A percentile compares a stretch with the other conserved stretches of the same genome.
phyloP scores from a whole-genome alignment of 1,140 invertebrate genomes.

The Phocides pigmalion region DNA sequence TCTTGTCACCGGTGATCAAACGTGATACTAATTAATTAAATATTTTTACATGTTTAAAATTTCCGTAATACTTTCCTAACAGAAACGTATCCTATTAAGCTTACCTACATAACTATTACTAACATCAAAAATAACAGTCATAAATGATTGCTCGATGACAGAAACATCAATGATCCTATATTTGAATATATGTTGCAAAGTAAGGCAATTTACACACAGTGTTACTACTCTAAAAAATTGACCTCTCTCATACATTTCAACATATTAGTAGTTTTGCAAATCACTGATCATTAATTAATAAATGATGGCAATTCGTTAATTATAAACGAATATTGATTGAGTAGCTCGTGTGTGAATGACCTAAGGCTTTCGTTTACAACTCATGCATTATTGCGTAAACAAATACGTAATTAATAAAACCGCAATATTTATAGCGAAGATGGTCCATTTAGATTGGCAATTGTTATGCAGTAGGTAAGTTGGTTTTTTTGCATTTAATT shows the following conservation, averaged over 20 bases:
- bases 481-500: slow-evolving; percentile 35
- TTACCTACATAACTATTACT: not conserved
- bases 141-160: slow-evolving; percentile 10
- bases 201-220: not conserved
- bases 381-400: slow-evolving; percentile 25
- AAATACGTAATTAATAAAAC: slow-evolving; percentile 27
- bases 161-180: slow-evolving; percentile 12
- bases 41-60: slow-evolving; percentile 2
- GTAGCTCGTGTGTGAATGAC: not conserved
- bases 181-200: not conserved
- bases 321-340: not conserved
- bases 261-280: not conserved
- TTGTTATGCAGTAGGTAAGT: slow-evolving; percentile 29
- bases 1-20: no score
- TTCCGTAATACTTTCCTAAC: not conserved
- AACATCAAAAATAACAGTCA: slow-evolving; percentile 8
- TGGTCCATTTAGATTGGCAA: slow-evolving; percentile 33
- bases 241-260: not conserved
- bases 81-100: not conserved
- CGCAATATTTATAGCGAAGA: slow-evolving; percentile 26
- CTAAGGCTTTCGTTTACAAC: slow-evolving; percentile 4
- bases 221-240: not conserved
- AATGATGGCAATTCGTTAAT: not conserved
- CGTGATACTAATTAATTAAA: not conserved
- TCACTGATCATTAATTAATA: not conserved